These are phyloP conservation scores for Eulithis testata DNA, from an alignment of 2,888 invertebrate genomes.

Conservation along the genomic window DNA sequence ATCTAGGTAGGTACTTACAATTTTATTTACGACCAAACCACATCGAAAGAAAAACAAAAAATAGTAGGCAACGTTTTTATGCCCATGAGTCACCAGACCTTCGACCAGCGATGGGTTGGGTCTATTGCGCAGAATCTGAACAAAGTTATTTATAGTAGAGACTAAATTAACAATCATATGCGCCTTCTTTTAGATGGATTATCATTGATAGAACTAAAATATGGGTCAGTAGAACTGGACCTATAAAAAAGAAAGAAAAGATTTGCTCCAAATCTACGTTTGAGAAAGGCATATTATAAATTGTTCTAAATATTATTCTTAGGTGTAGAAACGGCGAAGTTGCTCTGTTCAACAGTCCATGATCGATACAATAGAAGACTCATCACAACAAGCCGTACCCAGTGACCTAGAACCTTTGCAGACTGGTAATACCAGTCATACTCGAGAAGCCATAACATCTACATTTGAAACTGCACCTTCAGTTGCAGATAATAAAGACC, in stretches of 20 bases:
- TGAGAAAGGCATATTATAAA: no score
- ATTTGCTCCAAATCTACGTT: no score
- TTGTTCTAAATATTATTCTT: no score
- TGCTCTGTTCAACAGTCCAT: constrained; percentile 43
- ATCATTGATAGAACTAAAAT: no score
- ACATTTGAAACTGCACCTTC: constrained; percentile 21
- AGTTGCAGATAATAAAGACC: constrained; percentile 4
- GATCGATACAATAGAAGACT: constrained; percentile 48
- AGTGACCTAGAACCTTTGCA: constrained; percentile 69
- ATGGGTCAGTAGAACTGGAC: no score
- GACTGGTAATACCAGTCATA: constrained; percentile 37
- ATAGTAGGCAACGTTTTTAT: constrained; percentile 22
- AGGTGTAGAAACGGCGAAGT: no score
- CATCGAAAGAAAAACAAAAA: constrained; percentile 16
- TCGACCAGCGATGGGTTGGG: constrained; percentile 30
- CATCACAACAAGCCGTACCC: constrained; percentile 54
- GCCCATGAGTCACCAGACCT: constrained; percentile 38
- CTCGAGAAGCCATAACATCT: constrained; percentile 27
- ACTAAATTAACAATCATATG: background rate
- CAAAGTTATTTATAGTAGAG: constrained; percentile 25
- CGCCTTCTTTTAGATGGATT: no score
- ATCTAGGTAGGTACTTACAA: background rate
- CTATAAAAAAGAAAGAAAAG: no score
- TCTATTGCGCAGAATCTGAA: constrained; percentile 35
- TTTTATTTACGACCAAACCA: constrained; percentile 6